Evolutionary conservation across 2,113 vertebrate genomes (phyloP), one percentile per base, ranked within the genome.

Genomic region (Agapornis roseicollis): DNA sequence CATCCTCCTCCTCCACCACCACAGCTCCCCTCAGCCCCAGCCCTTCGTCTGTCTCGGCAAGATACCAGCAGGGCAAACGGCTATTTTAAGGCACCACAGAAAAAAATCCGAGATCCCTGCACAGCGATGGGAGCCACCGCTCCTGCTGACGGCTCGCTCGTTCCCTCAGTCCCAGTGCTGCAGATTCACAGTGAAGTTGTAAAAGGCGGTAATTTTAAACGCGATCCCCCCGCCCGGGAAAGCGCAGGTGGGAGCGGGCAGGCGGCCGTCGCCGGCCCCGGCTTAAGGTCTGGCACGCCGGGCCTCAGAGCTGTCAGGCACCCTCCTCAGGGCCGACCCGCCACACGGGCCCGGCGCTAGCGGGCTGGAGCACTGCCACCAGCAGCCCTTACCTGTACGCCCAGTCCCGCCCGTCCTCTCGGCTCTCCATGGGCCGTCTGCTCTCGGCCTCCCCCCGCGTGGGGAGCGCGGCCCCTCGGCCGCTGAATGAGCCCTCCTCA

Each of bases 381-480:
- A 4, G 25, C 66, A 50, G 80, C 93, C 85, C 64, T 85, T 91
- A 96, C 95, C 93, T 96, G 93, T 93, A 93, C 69, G 85, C 63
- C 95, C 95, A 96, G 63, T 93, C 93, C 68, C 93, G 77, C 80
- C 80, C 78, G 85, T 86, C 95, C 80, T 93, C 88, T 85, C 37
- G 35, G 46, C 88, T 27, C 66, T 92, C 93, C 77, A 85, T 91
- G 50, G 71, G 68, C 50, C 53, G 47, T 6, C 29, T 50, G 49
- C 55, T 28, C 58, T 42, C 70, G 39, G 35, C 33, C 42, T 55
- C n/a, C 64, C 50, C 37, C 11, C 33, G 42, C 29, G 53, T 37
- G 39, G 49, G 42, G 47, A 71, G 41, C 20, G 47, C 49, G 19
- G 76, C 65, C 41, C 85, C 83, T 41, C 53, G 41, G 46, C 78